Percentiles rank a stretch among this genome's conserved stretches.
Conservation (phyloP, 2,888 invertebrate species). For the Clostera curtula region DNA sequence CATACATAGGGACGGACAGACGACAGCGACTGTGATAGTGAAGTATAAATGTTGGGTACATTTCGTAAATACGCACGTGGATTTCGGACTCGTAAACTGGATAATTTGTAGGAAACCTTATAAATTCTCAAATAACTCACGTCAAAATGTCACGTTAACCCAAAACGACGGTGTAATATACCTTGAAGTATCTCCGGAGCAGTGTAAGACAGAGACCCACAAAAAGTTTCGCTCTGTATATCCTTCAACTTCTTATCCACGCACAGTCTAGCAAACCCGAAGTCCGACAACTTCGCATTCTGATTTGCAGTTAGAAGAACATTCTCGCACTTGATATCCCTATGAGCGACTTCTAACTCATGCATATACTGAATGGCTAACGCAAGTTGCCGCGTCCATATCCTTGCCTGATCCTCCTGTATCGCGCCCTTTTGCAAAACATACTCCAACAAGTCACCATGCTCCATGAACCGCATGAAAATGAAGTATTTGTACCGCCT, state of each 20-base stretch:
- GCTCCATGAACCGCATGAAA: conserved; percentile 83
- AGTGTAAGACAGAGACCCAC: conserved; percentile 90
- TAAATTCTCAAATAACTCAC: no score
- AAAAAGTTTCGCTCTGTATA: conserved; percentile 85
- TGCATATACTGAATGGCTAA: conserved; percentile 84
- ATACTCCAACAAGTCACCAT: conserved; percentile 85
- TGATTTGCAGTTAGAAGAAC: conserved; percentile 82
- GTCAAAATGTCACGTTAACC: no score
- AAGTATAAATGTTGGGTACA: no score
- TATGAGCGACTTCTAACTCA: conserved; percentile 82
- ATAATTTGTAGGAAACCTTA: no score
- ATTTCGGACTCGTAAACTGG: no score
- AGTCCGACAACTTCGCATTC: conserved; percentile 87
- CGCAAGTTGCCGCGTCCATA: conserved; percentile 82
- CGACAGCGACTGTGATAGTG: no score
- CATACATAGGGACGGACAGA: no score
- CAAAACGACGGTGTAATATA: no score
- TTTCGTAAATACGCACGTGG: no score
- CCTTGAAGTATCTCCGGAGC: conserved; percentile 90
- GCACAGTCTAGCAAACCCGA: conserved; percentile 81
- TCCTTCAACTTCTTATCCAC: conserved; percentile 55
- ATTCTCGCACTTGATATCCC: conserved; percentile 91
- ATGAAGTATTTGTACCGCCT: conserved; percentile 82
- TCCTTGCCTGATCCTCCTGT: conserved; percentile 79
- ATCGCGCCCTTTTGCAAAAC: conserved; percentile 79